Percentiles rank a stretch among this genome's conserved stretches.
Evolutionary conservation across 2,888 invertebrate species (phyloP).

Genomic region (Sesamia inferens): DNA sequence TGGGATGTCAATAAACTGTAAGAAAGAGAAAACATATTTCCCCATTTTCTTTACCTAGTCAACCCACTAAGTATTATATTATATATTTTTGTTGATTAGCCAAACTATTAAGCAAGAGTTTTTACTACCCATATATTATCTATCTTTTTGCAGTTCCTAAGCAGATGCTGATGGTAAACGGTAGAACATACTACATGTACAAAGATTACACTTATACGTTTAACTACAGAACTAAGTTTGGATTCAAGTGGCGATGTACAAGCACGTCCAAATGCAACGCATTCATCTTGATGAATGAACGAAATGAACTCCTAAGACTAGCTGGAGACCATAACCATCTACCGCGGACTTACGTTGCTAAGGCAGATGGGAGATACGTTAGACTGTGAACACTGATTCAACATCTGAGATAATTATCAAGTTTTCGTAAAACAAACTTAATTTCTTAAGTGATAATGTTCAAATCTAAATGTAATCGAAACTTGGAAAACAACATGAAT

Average conservation of each 20-base stretch:
- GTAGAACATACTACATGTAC: constrained; percentile 51
- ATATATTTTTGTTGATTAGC: background rate
- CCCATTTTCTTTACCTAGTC: too few species aligned
- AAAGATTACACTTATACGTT: constrained; percentile 49
- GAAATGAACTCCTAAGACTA: constrained; percentile 9
- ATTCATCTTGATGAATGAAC: constrained; percentile 38
- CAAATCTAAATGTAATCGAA: background rate
- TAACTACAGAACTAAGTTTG: constrained; percentile 13
- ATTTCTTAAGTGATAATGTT: background rate
- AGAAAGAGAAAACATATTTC: too few species aligned
- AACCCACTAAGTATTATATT: background rate
- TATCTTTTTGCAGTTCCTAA: constrained; percentile 44
- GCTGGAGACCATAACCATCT: constrained; percentile 41
- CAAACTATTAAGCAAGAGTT: background rate
- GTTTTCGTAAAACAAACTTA: background rate
- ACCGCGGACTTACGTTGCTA: constrained; percentile 46
- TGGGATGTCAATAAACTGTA: too few species aligned
- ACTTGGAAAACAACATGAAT: background rate
- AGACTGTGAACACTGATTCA: background rate
- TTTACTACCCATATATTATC: background rate
- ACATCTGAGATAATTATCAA: background rate
- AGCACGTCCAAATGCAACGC: constrained; percentile 53
- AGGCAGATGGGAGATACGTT: constrained; percentile 44
- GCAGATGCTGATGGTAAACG: constrained; percentile 26
- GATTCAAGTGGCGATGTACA: constrained; percentile 54